Evolutionary conservation across 2,113 vertebrate genomes (phyloP).

Genomic region (Grallaria varia): DNA sequence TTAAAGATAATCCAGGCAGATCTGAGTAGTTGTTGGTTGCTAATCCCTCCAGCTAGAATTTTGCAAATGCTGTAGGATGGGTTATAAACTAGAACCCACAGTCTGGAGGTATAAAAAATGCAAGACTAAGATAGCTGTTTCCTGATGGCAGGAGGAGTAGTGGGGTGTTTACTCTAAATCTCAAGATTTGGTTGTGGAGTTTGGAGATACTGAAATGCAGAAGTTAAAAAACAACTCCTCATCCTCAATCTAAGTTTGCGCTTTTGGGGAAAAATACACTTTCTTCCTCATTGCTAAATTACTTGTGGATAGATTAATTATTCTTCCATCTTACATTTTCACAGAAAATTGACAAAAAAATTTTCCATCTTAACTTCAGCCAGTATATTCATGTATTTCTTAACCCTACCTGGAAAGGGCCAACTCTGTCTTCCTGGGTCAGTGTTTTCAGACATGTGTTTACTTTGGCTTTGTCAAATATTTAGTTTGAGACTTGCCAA

Average conservation of each 20-base stretch:
- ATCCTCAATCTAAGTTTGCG: neutral
- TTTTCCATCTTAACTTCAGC: neutral
- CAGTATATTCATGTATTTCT: neutral
- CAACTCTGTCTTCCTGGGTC: neutral
- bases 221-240: neutral
- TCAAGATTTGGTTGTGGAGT: neutral
- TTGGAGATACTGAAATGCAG: neutral
- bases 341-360: neutral
- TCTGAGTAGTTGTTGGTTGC: neutral
- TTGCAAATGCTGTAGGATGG: neutral
- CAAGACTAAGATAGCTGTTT: neutral
- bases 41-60: constrained; percentile 7
- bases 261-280: neutral
- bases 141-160: neutral
- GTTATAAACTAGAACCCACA: neutral
- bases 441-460: neutral
- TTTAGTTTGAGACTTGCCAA: neutral
- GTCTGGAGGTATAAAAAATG: neutral
- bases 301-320: neutral
- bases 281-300: neutral
- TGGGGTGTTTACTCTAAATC: neutral
- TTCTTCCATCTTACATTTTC: neutral
- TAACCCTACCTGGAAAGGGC: neutral
- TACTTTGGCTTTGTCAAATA: neutral
- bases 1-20: neutral